Conservation (phyloP, 53 echinoderm and acorn worm genomes). For the Astropecten irregularis region DNA sequence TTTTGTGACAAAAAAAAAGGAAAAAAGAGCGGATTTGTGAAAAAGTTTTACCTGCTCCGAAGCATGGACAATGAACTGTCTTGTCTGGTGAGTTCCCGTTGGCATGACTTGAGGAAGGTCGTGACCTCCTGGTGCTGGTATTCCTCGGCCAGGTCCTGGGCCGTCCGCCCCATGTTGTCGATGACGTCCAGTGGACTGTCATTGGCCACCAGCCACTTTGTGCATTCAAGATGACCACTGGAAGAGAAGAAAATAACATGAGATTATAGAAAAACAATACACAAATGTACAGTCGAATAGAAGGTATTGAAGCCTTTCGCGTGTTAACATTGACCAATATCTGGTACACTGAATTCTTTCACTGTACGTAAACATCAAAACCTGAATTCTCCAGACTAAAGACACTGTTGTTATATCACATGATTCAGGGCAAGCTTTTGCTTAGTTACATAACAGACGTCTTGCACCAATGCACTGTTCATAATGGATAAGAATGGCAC, state of each 20-base stretch:
- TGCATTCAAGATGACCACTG: constrained; percentile 90
- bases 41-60: constrained; percentile 66
- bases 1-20: too few species aligned
- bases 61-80: constrained; percentile 79
- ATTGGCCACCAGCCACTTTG: constrained; percentile 94
- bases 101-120: constrained; percentile 74
- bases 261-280: background rate
- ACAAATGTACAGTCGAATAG: background rate
- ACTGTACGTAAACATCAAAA: too few species aligned
- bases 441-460: too few species aligned
- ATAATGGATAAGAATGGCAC: too few species aligned
- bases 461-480: too few species aligned
- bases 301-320: too few species aligned
- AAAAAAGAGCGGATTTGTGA: too few species aligned
- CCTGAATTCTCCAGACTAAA: too few species aligned
- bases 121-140: constrained; percentile 84
- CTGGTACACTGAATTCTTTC: too few species aligned
- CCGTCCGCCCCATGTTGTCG: constrained; percentile 87
- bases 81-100: constrained; percentile 61
- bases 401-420: too few species aligned
- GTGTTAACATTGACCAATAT: too few species aligned
- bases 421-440: too few species aligned
- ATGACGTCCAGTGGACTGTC: constrained; percentile 67
- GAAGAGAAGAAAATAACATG: constrained; percentile 6
- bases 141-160: constrained; percentile 78